Evolutionary conservation across 2,888 invertebrate species (phyloP), one percentile per base, ranked within the genome.

Genomic region (Mythimna lalbum): DNA sequence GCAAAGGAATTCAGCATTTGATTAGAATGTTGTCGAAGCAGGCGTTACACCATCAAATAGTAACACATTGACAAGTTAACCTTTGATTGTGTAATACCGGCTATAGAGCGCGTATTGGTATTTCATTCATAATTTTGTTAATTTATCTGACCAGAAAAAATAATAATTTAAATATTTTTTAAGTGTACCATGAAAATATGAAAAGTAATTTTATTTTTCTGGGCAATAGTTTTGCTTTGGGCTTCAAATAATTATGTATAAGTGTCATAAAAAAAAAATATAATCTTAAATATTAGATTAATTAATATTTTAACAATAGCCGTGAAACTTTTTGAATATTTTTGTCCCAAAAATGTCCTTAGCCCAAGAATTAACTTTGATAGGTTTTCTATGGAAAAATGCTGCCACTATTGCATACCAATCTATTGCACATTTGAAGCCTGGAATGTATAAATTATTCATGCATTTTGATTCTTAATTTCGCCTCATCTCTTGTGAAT

Each of bases 1-100:
- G 88, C 88, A 94, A 95, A 95, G 95, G 95, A 95, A 95, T 95
- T 95, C 95, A 95, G 94, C 95, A 95, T 95, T 95, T 94, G 93
- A 90, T 82, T 87, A 86, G 84, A 85, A 86, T 86, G 84, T 87
- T 87, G 88, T 87, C 86, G 81, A 80, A 77, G 76, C 79, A 49
- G 63, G 65, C 63, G 79, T 85, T 83, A 80, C 82, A 85, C 84
- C 77, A 84, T 85, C 82, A 79, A 78, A 73, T 60, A 63, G 55
- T 72, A 62, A 67, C 62, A 60, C 17, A 62, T 67, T 60, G 61
- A 57, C 9, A 57, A 47, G 33, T 61, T 69, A 65, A 81, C 52
- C 55, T 81, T 80, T 81, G 82, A 82, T 83, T 78, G 78, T 81
- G 85, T 83, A 82, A 83, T 61, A 73, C 76, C 67, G 9, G 80